Percentiles rank a stretch among this genome's conserved stretches.
These are phyloP conservation scores for Aphidius gifuensis DNA, from an alignment of 1,140 invertebrate genomes.

Conservation along the genomic window DNA sequence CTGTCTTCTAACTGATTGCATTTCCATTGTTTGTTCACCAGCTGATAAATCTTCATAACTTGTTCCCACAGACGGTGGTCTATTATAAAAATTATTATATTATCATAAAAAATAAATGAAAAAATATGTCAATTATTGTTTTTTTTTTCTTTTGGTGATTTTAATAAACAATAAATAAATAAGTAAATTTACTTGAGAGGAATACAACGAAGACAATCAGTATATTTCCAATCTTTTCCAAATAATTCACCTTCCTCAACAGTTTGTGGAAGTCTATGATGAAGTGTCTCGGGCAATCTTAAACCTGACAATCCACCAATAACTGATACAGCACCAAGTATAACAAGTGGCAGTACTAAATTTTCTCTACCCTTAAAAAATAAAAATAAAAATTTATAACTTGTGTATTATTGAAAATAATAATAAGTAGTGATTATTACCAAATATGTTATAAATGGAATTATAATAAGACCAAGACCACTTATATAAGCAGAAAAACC, in stretches of 20 bases:
- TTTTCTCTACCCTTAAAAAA: conserved; percentile 72
- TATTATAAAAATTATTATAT: conserved; percentile 25
- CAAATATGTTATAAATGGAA: conserved; percentile 87
- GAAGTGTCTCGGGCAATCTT: conserved; percentile 76
- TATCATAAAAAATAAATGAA: neutral
- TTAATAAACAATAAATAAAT: conserved; percentile 15
- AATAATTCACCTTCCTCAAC: conserved; percentile 84
- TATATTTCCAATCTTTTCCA: conserved; percentile 76
- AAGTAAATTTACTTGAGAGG: conserved; percentile 57
- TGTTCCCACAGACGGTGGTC: conserved; percentile 36
- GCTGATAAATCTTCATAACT: conserved; percentile 51
- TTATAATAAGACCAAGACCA: conserved; percentile 80
- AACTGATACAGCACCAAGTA: conserved; percentile 75
- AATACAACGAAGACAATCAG: conserved; percentile 69
- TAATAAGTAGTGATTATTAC: conserved; percentile 55
- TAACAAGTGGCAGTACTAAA: conserved; percentile 74
- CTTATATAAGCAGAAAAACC: conserved; percentile 87
- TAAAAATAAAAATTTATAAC: conserved; percentile 24
- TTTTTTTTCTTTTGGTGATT: no score
- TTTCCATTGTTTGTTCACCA: conserved; percentile 25
- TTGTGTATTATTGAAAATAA: neutral
- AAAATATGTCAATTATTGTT: no score
- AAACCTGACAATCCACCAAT: conserved; percentile 76
- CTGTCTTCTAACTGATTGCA: conserved; percentile 23
- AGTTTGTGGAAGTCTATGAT: conserved; percentile 76